phyloP scores from a whole-genome alignment of 2,888 invertebrate species.

The Drosophila diplacantha region DNA sequence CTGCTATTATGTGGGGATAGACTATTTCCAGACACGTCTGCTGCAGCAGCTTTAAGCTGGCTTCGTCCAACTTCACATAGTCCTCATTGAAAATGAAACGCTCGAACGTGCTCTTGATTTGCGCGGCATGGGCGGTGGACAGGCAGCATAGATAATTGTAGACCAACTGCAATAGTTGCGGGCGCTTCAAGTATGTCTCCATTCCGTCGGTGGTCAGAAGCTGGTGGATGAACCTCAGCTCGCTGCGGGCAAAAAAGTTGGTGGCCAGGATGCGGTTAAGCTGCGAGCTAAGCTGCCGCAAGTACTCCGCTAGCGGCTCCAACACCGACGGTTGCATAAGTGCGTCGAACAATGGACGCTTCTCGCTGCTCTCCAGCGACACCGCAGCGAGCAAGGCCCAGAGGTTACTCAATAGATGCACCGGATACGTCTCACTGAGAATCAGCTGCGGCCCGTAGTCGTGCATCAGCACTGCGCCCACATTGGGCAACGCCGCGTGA shows the following conservation, averaged over 20 bases:
- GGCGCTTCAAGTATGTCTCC: conserved; percentile 61
- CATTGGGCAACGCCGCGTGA: conserved; percentile 74
- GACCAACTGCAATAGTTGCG: conserved; percentile 77
- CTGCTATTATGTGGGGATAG: conserved; percentile 76
- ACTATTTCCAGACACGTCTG: conserved; percentile 79
- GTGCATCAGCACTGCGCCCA: conserved; percentile 73
- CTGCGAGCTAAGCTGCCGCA: conserved; percentile 53
- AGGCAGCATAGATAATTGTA: conserved; percentile 82
- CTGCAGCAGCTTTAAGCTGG: conserved; percentile 80
- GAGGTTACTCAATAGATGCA: conserved; percentile 71
- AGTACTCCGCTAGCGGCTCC: conserved; percentile 66
- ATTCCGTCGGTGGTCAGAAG: conserved; percentile 71
- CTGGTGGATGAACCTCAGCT: conserved; percentile 79
- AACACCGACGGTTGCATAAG: conserved; percentile 65
- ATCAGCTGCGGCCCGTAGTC: conserved; percentile 73
- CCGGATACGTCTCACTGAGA: conserved; percentile 73
- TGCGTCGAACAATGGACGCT: conserved; percentile 54
- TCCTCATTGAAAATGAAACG: conserved; percentile 81
- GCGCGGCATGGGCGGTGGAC: conserved; percentile 80
- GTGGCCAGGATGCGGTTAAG: conserved; percentile 70
- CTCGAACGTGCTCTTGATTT: conserved; percentile 81
- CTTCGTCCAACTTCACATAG: conserved; percentile 80
- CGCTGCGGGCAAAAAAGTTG: conserved; percentile 80
- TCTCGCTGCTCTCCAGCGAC: conserved; percentile 49
- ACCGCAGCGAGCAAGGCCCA: conserved; percentile 69